phyloP scores from a whole-genome alignment of 2,797 vertebrate genomes.

The Micromesistius poutassou region DNA sequence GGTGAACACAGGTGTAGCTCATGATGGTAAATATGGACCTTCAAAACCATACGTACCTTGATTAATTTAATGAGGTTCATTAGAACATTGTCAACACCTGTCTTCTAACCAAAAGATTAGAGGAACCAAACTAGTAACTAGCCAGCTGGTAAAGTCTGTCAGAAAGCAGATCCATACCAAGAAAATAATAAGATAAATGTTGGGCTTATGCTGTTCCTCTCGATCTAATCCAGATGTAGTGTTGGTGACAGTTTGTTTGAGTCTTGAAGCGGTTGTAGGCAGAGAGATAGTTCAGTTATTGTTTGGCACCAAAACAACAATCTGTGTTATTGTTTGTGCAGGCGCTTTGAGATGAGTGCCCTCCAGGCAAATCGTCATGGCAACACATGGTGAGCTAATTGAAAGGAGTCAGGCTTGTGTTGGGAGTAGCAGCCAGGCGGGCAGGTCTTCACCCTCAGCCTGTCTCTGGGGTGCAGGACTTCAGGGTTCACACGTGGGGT shows the following conservation, averaged over 20 bases:
- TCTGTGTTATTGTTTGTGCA: neutral
- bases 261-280: neutral
- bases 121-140: no score
- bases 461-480: neutral
- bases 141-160: conserved; percentile 5
- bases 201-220: neutral
- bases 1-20: no score
- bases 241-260: no score
- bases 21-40: no score
- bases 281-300: neutral
- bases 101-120: neutral
- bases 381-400: no score
- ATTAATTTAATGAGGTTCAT: no score
- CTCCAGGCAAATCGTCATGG: neutral
- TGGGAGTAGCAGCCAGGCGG: no score
- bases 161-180: conserved; percentile 8
- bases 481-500: neutral
- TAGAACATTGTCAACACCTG: no score
- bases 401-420: no score
- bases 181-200: conserved; percentile 12
- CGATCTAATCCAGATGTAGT: neutral
- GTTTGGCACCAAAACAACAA: neutral
- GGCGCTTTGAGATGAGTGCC: neutral
- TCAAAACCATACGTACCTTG: no score
- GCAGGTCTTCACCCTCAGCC: no score